These are phyloP conservation scores for Drosophila phalerata DNA, from an alignment of 2,888 invertebrate genomes.

Conservation along the genomic window DNA sequence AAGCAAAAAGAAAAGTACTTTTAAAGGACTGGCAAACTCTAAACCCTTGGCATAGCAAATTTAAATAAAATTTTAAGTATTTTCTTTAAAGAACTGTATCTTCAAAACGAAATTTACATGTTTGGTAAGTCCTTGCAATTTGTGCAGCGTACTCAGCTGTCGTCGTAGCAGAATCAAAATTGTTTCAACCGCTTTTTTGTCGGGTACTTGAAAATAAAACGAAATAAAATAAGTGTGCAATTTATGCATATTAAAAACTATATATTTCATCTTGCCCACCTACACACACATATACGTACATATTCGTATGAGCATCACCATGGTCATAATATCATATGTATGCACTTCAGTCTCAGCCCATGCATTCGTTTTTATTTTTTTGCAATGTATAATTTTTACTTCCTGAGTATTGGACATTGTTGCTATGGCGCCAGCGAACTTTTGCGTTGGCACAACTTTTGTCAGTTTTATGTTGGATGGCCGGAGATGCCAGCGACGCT, in stretches of 20 bases:
- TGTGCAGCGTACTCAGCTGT: conserved; percentile 12
- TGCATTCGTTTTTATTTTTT: conserved; percentile 38
- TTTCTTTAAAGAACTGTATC: neutral
- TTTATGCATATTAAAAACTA: conserved; percentile 75
- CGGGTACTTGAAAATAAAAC: conserved; percentile 38
- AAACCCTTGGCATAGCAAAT: neutral
- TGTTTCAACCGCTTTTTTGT: conserved; percentile 18
- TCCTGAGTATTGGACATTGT: conserved; percentile 56
- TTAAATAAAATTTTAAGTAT: neutral
- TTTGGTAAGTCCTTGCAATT: neutral
- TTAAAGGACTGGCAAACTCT: neutral
- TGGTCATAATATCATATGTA: conserved; percentile 23
- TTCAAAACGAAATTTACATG: neutral
- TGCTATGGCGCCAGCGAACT: conserved; percentile 46
- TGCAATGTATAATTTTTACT: conserved; percentile 45
- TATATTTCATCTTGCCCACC: conserved; percentile 44
- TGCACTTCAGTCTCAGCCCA: conserved; percentile 21
- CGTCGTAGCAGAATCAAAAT: neutral
- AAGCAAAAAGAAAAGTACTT: too few species aligned
- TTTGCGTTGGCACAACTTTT: conserved; percentile 67
- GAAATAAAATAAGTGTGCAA: conserved; percentile 60
- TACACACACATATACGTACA: conserved; percentile 7
- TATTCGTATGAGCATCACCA: neutral
- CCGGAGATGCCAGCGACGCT: conserved; percentile 42
- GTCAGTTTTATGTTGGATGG: conserved; percentile 60